A percentile compares a stretch with the other conserved stretches of the same genome.
These are phyloP conservation scores for Phocoena phocoena DNA, from an alignment of 2,113 vertebrate species.

Conservation along the genomic window DNA sequence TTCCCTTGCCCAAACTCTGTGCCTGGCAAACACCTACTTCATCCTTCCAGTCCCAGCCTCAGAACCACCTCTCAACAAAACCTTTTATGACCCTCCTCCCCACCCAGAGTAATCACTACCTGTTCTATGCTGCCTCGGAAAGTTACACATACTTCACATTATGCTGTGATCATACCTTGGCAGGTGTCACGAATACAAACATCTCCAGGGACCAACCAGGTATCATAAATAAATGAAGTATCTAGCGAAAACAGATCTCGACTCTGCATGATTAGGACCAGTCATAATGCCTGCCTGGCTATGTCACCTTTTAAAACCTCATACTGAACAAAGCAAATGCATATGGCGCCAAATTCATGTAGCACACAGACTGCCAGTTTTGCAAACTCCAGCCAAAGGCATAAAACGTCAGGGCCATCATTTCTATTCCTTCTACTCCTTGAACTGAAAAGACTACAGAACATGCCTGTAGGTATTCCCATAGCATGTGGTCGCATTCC, in stretches of 20 bases:
- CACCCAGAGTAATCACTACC: background rate
- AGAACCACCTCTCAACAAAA: background rate
- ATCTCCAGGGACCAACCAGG: background rate
- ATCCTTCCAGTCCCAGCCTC: background rate
- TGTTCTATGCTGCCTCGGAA: background rate
- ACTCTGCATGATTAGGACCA: background rate
- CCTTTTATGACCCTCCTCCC: background rate
- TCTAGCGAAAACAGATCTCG: background rate
- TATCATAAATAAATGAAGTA: background rate
- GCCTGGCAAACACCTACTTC: background rate
- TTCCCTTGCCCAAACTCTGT: background rate
- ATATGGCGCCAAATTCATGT: background rate
- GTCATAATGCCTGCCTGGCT: background rate
- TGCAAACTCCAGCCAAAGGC: background rate
- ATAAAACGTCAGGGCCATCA: background rate
- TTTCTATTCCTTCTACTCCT: slow-evolving; percentile 14
- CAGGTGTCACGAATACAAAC: background rate
- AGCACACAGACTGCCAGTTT: background rate
- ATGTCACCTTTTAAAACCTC: background rate
- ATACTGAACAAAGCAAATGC: background rate
- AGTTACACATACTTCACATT: background rate
- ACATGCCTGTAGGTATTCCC: background rate
- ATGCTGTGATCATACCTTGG: background rate
- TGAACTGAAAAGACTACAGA: background rate
- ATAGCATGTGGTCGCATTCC: background rate